These are phyloP conservation scores for Thereuonema tuberculata DNA, from an alignment of 1,140 invertebrate species.

Conservation along the genomic window DNA sequence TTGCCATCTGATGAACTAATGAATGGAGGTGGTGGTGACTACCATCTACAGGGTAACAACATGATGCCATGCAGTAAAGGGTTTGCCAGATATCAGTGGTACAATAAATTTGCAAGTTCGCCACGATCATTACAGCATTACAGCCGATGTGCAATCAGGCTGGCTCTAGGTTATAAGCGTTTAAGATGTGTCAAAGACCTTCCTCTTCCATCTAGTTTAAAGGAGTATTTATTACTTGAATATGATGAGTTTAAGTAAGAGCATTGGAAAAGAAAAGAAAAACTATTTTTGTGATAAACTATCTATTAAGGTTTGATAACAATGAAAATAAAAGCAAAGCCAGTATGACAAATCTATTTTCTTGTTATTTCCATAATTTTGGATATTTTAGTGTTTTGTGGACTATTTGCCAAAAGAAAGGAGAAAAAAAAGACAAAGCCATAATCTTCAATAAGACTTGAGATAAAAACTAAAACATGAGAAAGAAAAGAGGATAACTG, in stretches of 20 bases:
- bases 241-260: constrained; percentile 16
- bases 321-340: no score
- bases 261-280: no score
- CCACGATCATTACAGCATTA: constrained; percentile 28
- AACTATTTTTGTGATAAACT: no score
- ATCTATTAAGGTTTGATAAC: no score
- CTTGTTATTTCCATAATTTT: no score
- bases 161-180: constrained; percentile 19
- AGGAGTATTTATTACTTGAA: constrained; percentile 24
- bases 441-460: no score
- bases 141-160: constrained; percentile 25
- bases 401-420: no score
- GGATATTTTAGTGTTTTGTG: no score
- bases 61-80: background rate
- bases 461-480: no score
- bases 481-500: no score
- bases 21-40: constrained; percentile 7
- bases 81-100: constrained; percentile 23
- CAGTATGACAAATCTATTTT: no score
- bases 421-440: no score
- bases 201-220: constrained; percentile 24
- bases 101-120: constrained; percentile 17
- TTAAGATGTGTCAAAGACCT: constrained; percentile 22
- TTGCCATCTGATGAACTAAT: constrained; percentile 7
- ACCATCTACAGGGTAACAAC: background rate